Evolutionary conservation across 2,888 invertebrate species (phyloP).

Genomic region (Leptinotarsa peninsularis): DNA sequence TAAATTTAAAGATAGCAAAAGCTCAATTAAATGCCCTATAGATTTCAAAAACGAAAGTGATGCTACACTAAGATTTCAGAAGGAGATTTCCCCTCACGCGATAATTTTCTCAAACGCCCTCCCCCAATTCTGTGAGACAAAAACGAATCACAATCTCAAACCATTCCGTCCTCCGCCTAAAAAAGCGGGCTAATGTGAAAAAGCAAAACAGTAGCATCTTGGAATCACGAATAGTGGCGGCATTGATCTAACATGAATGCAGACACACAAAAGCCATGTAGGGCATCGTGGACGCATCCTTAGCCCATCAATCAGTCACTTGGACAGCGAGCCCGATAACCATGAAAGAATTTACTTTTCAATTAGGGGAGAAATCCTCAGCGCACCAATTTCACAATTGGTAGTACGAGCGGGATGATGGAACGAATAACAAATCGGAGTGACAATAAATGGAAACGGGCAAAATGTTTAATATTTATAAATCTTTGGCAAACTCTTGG

Average conservation of each 20-base stretch:
- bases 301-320: constrained; percentile 61
- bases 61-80: too few species aligned
- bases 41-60: too few species aligned
- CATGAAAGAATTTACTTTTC: constrained; percentile 58
- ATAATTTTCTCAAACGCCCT: neutral
- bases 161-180: neutral
- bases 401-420: neutral
- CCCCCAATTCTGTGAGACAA: neutral
- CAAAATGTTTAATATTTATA: too few species aligned
- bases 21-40: too few species aligned
- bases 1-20: too few species aligned
- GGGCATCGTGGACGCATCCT: constrained; percentile 58
- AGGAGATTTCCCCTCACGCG: too few species aligned
- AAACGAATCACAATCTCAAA: neutral
- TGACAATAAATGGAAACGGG: neutral
- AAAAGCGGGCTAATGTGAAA: constrained; percentile 19
- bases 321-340: constrained; percentile 58
- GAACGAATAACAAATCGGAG: neutral
- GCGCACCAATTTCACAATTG: constrained; percentile 19
- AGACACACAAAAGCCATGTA: constrained; percentile 59
- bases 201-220: constrained; percentile 40
- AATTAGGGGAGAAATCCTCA: constrained; percentile 49
- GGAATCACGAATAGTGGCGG: constrained; percentile 35
- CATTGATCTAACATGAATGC: constrained; percentile 57
- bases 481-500: too few species aligned